These are phyloP conservation scores for Nyctereutes procyonoides DNA, from an alignment of 2,113 vertebrate genomes.

Conservation along the genomic window DNA sequence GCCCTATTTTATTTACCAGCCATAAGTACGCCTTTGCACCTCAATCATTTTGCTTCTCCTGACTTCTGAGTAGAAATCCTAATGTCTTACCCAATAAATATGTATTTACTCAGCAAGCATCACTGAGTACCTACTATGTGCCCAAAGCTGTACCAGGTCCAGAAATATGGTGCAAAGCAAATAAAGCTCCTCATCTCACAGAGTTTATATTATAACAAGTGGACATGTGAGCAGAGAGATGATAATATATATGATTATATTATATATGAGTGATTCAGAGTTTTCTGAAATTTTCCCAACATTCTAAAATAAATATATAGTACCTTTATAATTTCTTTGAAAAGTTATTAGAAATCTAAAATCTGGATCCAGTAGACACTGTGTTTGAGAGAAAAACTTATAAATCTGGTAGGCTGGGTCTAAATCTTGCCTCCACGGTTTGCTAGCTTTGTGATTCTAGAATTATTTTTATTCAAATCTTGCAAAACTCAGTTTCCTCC, in stretches of 20 bases:
- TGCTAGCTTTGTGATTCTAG: background rate
- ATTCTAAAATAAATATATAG: background rate
- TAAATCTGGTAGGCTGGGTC: background rate
- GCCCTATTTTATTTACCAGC: conserved; percentile 20
- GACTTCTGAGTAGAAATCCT: conserved; percentile 12
- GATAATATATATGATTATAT: too few species aligned
- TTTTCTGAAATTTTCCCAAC: background rate
- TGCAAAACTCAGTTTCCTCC: background rate
- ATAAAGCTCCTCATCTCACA: background rate
- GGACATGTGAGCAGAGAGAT: background rate
- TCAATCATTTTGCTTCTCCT: conserved; percentile 7
- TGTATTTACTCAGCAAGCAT: background rate
- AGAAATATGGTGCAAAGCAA: background rate
- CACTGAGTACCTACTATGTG: background rate
- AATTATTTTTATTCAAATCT: background rate
- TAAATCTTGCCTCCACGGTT: background rate
- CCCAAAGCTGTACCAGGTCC: background rate
- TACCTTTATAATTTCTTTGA: background rate
- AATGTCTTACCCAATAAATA: background rate
- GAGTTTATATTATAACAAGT: background rate
- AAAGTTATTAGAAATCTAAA: background rate
- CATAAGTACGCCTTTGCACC: background rate
- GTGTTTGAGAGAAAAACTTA: background rate
- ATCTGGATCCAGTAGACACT: background rate
- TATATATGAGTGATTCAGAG: background rate